Conservation (phyloP, 2,797 vertebrate species). For the Perodicticus potto region DNA sequence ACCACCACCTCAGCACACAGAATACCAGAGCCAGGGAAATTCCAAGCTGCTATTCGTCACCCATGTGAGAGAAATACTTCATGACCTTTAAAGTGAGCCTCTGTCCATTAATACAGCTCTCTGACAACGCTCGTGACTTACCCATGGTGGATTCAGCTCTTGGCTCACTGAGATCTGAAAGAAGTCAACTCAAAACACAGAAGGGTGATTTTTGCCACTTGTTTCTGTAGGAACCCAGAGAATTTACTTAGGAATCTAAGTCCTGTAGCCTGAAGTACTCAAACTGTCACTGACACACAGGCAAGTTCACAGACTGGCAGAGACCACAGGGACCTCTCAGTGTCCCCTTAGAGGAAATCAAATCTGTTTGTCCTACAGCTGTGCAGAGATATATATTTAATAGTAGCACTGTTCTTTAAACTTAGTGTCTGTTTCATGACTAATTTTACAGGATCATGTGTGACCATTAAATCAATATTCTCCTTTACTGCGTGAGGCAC, state of each 20-base stretch:
- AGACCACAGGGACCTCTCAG: constrained; percentile 40
- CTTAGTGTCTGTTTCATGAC: constrained; percentile 75
- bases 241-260: constrained; percentile 71
- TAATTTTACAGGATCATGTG: constrained; percentile 74
- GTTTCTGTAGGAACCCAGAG: constrained; percentile 63
- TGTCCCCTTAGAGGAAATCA: background rate
- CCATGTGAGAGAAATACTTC: constrained; percentile 72
- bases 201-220: constrained; percentile 68
- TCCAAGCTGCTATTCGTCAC: constrained; percentile 68
- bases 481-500: constrained; percentile 37
- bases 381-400: constrained; percentile 61
- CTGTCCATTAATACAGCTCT: constrained; percentile 73
- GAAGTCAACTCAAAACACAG: constrained; percentile 74
- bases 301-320: constrained; percentile 50
- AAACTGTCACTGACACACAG: constrained; percentile 59
- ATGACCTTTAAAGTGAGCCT: constrained; percentile 74
- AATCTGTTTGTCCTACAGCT: constrained; percentile 64
- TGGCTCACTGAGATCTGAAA: constrained; percentile 68
- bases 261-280: constrained; percentile 27
- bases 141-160: constrained; percentile 62
- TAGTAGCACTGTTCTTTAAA: constrained; percentile 67
- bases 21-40: constrained; percentile 65
- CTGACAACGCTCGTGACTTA: constrained; percentile 71
- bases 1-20: constrained; percentile 52
- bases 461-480: constrained; percentile 70